Evolutionary conservation across 2,888 invertebrate genomes (phyloP), one percentile per base, ranked within the genome.

Genomic region (Nemotelus nigrinus): DNA sequence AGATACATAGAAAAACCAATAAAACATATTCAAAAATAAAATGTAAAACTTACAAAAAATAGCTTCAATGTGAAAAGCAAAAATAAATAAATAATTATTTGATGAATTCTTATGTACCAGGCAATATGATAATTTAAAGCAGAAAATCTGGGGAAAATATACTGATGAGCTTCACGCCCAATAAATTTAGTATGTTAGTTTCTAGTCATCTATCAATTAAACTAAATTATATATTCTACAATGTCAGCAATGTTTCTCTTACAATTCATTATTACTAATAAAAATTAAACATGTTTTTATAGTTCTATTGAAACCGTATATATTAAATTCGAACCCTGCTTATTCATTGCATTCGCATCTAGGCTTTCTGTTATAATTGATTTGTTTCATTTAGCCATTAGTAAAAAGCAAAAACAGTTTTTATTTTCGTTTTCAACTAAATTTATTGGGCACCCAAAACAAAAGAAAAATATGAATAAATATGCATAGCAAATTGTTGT

Each of bases 401-500:
- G 57, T 71, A 57, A 58, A 80, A 77, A 80, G 72, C 71, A 78
- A 78, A 77, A 75, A 78, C 64, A 79, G 58, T 77, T 78, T 80
- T 80, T 79, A 76, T 83, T 84, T 81, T 80, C 25, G 70, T 79
- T 82, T 83, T 84, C 85, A 88, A 89, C 89, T 88, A 89, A 89
- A 88, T 89, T 89, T 89, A 89, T 89, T 89, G 89, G 89, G 89
- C 88, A 88, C 85, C 86, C 84, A 68, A 76, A 67, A n/a, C 10
- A 76, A 76, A 76, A 10, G 3, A 50, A 77, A 70, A 53, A 43
- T 25, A 63, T 53, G 48, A 76, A 55, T 10, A 74, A 25, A 50
- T 50, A 68, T 39, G 25, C 41, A 58, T 7, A 47, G 58, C 6
- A 72, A 76, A 76, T 39, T 63, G 2, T 25, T 53, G 44, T 53